Evolutionary conservation across 2,888 invertebrate genomes (phyloP).

Genomic region (Platycheirus albimanus): DNA sequence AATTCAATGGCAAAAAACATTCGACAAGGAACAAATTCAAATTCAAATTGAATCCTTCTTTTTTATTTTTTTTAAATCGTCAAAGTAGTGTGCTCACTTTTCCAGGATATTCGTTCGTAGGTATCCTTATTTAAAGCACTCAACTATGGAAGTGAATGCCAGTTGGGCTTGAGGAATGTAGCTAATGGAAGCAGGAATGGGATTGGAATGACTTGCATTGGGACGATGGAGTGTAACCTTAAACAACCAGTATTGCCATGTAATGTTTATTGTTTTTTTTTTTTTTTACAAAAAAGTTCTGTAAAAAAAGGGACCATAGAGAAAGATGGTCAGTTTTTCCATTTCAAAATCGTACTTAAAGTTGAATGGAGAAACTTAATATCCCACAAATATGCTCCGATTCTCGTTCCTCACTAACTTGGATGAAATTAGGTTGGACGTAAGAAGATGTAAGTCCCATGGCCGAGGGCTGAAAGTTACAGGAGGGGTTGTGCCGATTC

Average conservation of each 20-base stretch:
- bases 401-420: too few relatives aligned
- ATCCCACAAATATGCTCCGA: too few relatives aligned
- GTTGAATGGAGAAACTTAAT: too few relatives aligned
- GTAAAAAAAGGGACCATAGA: too few relatives aligned
- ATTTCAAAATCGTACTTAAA: too few relatives aligned
- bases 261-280: too few relatives aligned
- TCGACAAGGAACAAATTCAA: conserved; percentile 37
- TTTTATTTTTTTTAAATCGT: not conserved
- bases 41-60: not conserved
- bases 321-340: too few relatives aligned
- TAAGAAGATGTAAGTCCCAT: too few relatives aligned
- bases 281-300: too few relatives aligned
- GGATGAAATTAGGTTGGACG: too few relatives aligned
- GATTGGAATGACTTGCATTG: not conserved
- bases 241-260: not conserved
- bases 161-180: conserved; percentile 27
- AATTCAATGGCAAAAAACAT: conserved; percentile 37
- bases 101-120: not conserved
- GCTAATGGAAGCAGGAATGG: not conserved
- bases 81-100: not conserved
- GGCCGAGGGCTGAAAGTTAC: too few relatives aligned
- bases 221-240: not conserved
- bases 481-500: too few relatives aligned
- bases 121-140: not conserved
- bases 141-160: conserved; percentile 15